Conservation (phyloP, 2,797 vertebrate species). For the Lycodopsis pacificus region DNA sequence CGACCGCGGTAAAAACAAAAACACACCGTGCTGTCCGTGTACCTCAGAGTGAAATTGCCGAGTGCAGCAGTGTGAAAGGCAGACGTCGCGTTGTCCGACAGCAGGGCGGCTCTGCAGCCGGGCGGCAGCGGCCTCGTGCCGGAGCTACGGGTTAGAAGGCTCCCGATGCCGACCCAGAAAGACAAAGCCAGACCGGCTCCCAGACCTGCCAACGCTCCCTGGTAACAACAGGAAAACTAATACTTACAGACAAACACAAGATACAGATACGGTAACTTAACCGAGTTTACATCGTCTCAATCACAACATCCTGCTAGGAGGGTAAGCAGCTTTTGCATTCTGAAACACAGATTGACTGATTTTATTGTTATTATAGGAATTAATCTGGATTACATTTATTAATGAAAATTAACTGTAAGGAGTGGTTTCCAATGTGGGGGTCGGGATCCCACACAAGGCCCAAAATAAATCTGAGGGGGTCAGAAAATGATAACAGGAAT, state of each 20-base stretch:
- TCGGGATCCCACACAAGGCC: no score
- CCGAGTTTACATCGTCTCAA: neutral
- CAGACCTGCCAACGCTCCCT: slow-evolving; percentile 91
- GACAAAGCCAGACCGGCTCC: slow-evolving; percentile 87
- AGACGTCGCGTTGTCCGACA: slow-evolving; percentile 72
- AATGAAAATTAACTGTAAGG: no score
- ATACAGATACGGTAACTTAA: neutral
- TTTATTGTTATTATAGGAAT: neutral
- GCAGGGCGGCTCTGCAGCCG: slow-evolving; percentile 50
- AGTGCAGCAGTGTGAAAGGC: slow-evolving; percentile 66
- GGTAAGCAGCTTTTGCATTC: neutral
- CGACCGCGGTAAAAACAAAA: neutral
- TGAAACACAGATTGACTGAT: neutral
- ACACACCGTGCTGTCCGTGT: neutral
- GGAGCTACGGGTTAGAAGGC: slow-evolving; percentile 72
- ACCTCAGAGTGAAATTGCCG: slow-evolving; percentile 61
- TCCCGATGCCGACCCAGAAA: slow-evolving; percentile 94
- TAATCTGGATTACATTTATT: neutral
- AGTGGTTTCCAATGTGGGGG: no score
- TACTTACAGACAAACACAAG: neutral
- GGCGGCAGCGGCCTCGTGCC: fast-evolving
- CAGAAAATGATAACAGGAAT: no score
- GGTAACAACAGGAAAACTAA: slow-evolving; percentile 7
- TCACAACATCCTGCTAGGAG: neutral
- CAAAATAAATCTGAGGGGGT: no score